Evolutionary conservation across 2,113 vertebrate genomes (phyloP), one percentile per base, ranked within the genome.

Genomic region (Burhinus oedicnemus): DNA sequence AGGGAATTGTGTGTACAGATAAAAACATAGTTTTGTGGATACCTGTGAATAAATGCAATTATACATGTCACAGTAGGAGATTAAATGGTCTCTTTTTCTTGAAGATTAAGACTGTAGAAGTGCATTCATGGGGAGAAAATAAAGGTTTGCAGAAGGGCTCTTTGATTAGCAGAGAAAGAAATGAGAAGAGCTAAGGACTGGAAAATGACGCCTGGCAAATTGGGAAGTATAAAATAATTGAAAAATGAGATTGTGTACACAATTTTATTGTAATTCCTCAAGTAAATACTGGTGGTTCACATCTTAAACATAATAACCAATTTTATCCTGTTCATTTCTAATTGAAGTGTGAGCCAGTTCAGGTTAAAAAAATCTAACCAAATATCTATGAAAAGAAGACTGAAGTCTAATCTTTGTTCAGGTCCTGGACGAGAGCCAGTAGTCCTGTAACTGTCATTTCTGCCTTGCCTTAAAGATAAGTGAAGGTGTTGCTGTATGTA

Each of bases 51-150:
- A 93, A 96, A 91, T 90, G 58, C 75, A 89, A 94, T 96, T 97
- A 87, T 87, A 52, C 12, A 8, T 69, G 69, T 81, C 81, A 61
- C 90, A 96, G 83, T 40, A 42, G 89, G 83, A 47, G 78, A 76
- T 75, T 93, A 92, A 95, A 55, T 71, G 64, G 45, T 19, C 52
- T 92, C 57, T 95, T 93, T 91, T 86, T 58, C 75, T 95, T 93
- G 69, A 89, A 84, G 89, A 93, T 95, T 89, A 91, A 79, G 69
- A 42, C 83, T 87, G 77, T 75, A 84, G 72, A 92, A 52, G 40
- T 95, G 51, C 34, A 29, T 93, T 95, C 89, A 79, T 89, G 77
- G 92, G 69, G 77, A 94, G 95, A 96, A 95, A 96, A 97, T 94
- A 91, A 84, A 89, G 70, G 77, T 42, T 79, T 1, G 0, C 70